Evolutionary conservation across 2,797 vertebrate species (phyloP).

Genomic region (Hemitrygon akajei): DNA sequence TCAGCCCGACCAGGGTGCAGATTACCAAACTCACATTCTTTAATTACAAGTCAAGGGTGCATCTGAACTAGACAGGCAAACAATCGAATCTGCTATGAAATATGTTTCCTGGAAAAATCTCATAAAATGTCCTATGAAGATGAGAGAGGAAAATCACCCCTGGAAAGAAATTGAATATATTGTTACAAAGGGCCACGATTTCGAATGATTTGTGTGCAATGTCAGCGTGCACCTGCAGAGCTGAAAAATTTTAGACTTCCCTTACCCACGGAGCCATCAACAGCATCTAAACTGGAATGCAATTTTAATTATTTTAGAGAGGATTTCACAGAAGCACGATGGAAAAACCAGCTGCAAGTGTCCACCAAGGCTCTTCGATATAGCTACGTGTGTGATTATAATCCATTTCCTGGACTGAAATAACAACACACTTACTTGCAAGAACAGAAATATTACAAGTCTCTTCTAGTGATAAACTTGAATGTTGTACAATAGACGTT

Average conservation of each 20-base stretch:
- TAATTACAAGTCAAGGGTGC: neutral
- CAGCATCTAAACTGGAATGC: neutral
- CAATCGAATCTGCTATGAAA: neutral
- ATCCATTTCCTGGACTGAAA: slow-evolving; percentile 5
- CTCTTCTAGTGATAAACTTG: neutral
- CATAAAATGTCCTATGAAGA: neutral
- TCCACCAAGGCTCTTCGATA: neutral
- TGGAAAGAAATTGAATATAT: neutral
- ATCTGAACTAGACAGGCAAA: neutral
- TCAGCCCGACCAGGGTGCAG: neutral
- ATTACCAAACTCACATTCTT: neutral
- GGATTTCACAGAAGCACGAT: neutral
- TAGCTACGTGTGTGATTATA: neutral
- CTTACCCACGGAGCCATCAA: neutral
- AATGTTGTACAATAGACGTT: neutral
- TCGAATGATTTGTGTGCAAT: neutral
- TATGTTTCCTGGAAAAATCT: neutral
- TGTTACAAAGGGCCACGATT: neutral
- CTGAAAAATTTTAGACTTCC: slow-evolving; percentile 20
- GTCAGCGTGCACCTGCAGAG: neutral
- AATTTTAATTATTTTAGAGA: neutral
- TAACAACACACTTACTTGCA: neutral
- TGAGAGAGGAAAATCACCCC: neutral
- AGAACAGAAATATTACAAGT: neutral
- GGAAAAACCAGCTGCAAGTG: neutral